phyloP scores from a whole-genome alignment of 1,140 invertebrate genomes.

The Eupeodes corollae region DNA sequence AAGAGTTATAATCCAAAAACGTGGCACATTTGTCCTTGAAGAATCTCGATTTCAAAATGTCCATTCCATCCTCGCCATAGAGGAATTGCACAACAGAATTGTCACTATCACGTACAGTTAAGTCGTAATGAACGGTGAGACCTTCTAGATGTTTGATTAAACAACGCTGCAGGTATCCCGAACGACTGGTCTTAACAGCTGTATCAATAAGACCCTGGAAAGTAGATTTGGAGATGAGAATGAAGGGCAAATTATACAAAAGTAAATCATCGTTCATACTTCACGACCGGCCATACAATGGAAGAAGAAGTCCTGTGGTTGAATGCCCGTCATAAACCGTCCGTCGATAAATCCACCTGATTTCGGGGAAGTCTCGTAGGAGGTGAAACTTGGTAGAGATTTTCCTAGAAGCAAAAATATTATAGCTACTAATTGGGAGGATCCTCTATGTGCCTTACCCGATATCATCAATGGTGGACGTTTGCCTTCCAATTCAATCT shows the following conservation, averaged over 20 bases:
- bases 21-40: conserved; percentile 65
- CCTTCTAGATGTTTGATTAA: conserved; percentile 97
- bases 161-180: conserved; percentile 96
- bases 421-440: neutral
- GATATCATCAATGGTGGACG: conserved; percentile 89
- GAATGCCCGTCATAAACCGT: conserved; percentile 93
- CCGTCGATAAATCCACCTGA: conserved; percentile 95
- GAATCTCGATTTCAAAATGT: conserved; percentile 79
- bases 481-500: conserved; percentile 97
- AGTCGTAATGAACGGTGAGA: conserved; percentile 78
- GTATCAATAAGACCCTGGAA: conserved; percentile 65
- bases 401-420: conserved; percentile 32
- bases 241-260: neutral
- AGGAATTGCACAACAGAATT: conserved; percentile 87
- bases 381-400: conserved; percentile 83
- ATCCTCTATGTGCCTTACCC: conserved; percentile 47
- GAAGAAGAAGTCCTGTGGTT: conserved; percentile 97
- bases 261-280: conserved; percentile 36
- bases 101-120: conserved; percentile 91
- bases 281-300: conserved; percentile 99
- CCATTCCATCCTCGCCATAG: conserved; percentile 98
- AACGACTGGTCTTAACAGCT: conserved; percentile 86
- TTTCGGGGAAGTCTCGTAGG: conserved; percentile 80
- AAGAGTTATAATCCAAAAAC: conserved; percentile 71
- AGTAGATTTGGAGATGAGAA: neutral